Base-by-base conservation (phyloP, 2,797 vertebrate genomes). In the Xenentodon cancila region DNA sequence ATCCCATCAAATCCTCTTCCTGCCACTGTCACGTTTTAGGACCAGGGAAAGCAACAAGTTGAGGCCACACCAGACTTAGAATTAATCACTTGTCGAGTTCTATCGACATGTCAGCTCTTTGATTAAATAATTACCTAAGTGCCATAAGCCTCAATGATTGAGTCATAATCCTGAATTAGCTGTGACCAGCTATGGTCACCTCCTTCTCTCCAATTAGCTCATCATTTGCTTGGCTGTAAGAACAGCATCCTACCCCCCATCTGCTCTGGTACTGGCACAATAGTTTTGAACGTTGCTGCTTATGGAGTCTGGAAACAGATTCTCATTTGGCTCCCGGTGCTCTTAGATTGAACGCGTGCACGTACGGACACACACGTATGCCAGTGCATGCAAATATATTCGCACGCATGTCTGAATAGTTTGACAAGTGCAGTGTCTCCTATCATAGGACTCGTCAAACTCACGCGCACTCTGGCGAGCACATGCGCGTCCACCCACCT, bases 71-170 rank as follows among this genome's bases (percentile, higher is more conserved):
- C 65, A 57, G 76, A 87, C 76, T 91, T 73, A 80, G 87, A 91
- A 91, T 93, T 91, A 93, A 91, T 92, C 90, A 89, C 85, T 73
- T 81, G 79, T 88, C 84, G 64, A 78, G 82, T 90, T 86, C 84
- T 90, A 91, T 89, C 92, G 89, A 91, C 89, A 90, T 70, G 81
- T 90, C 87, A 89, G 83, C 82, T 86, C 73, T 91, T 90, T 92
- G 90, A 93, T 91, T 92, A 90, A 91, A 93, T 92, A 93, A 93
- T 93, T 92, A 92, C 81, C 89, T 88, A 82, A 92, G 86, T 80
- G 64, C 75, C 84, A 82, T 90, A 91, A 93, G 87, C 90, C 78
- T 68, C 69, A 30, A 12, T 86, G 91, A 93, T 91, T 89, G 89
- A 93, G 91, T 91, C 84, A 90, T 92, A 93, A 93, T 92, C 90